Conservation (phyloP, 1,140 invertebrate species). For the Atta texana region DNA sequence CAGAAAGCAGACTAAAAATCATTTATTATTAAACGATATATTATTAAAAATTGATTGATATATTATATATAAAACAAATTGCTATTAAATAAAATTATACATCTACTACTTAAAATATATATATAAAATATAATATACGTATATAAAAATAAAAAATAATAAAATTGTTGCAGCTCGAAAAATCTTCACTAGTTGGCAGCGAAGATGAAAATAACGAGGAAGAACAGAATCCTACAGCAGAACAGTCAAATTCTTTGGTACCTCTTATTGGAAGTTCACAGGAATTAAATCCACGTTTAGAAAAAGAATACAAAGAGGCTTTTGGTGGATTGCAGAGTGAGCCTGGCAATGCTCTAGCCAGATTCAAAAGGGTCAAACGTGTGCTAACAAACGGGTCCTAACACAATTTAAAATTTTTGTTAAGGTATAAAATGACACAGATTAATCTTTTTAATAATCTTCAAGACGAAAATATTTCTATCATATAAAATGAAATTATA, state of each 20-base stretch:
- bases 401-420: slow-evolving; percentile 3
- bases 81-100: neutral
- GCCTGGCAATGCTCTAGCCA: slow-evolving; percentile 64
- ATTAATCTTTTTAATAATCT: neutral
- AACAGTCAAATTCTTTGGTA: slow-evolving; percentile 13
- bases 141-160: neutral
- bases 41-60: slow-evolving; percentile 11
- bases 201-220: slow-evolving; percentile 35
- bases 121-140: neutral
- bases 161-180: slow-evolving; percentile 4
- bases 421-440: neutral
- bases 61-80: slow-evolving; percentile 2
- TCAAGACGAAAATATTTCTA: neutral
- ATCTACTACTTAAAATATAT: neutral
- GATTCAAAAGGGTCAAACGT: slow-evolving; percentile 79
- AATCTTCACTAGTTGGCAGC: neutral
- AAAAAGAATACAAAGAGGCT: slow-evolving; percentile 68
- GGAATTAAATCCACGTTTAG: slow-evolving; percentile 60
- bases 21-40: neutral
- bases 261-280: slow-evolving; percentile 54
- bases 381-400: slow-evolving; percentile 27
- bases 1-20: neutral
- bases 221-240: neutral
- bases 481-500: slow-evolving; percentile 20
- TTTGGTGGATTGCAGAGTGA: slow-evolving; percentile 71